Evolutionary conservation across 2,797 vertebrate genomes (phyloP).

Genomic region (Phoxinus dragarum): DNA sequence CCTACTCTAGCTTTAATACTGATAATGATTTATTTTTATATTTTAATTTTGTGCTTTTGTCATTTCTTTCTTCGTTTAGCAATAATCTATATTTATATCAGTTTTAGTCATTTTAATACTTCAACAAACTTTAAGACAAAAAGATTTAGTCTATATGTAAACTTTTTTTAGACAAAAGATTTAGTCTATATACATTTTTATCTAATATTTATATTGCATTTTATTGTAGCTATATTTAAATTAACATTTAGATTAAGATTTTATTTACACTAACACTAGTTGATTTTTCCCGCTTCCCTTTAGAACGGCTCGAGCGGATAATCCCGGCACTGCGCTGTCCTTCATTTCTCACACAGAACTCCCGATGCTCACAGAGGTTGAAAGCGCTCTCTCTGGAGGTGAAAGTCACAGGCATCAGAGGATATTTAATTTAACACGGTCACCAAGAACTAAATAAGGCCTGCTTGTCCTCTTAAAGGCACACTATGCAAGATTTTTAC

Average conservation of each 20-base stretch:
- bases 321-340: constrained; percentile 86
- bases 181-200: not conserved
- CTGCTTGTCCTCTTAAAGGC: not conserved
- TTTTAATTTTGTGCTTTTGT: not conserved
- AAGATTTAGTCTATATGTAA: not conserved
- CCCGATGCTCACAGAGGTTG: constrained; percentile 74
- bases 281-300: not conserved
- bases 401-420: not conserved
- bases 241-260: not conserved
- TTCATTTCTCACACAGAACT: constrained; percentile 83
- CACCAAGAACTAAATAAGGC: not conserved
- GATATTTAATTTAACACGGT: not conserved
- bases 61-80: not conserved
- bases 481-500: too few species aligned
- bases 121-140: not conserved
- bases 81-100: not conserved
- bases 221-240: not conserved
- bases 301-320: constrained; percentile 91
- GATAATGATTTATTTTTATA: not conserved
- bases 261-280: too few species aligned
- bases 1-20: too few species aligned
- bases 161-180: too few species aligned
- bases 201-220: not conserved
- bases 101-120: not conserved
- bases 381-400: constrained; percentile 85